Evolutionary conservation across 2,797 vertebrate genomes (phyloP).

Genomic region (Coluber constrictor): DNA sequence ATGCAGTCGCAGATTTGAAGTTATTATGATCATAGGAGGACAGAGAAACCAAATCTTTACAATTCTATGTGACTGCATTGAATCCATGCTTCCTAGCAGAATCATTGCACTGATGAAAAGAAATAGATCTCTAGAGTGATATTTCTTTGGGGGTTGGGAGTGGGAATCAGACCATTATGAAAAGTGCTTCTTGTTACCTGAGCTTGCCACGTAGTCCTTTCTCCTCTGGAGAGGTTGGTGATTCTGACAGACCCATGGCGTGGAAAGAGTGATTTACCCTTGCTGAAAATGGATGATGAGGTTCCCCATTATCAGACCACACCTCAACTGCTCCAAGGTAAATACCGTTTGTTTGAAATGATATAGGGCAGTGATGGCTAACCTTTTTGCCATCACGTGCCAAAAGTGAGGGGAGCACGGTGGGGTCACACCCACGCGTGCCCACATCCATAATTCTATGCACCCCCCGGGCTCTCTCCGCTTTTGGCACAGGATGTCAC

Average conservation of each 20-base stretch:
- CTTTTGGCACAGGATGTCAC: too few relatives aligned
- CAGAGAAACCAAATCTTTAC: not conserved
- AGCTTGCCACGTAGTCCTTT: not conserved
- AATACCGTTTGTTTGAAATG: not conserved
- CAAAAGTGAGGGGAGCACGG: too few relatives aligned
- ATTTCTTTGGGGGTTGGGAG: not conserved
- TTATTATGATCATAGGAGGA: not conserved
- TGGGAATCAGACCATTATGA: not conserved
- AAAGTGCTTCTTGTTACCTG: not conserved
- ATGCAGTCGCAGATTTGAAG: not conserved
- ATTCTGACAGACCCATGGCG: not conserved
- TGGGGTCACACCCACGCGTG: too few relatives aligned
- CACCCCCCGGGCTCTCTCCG: too few relatives aligned
- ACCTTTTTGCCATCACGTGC: too few relatives aligned
- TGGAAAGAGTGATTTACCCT: not conserved
- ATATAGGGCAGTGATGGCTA: too few relatives aligned
- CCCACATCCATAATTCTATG: too few relatives aligned
- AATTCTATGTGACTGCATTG: not conserved
- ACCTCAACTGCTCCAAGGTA: not conserved
- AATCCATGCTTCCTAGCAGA: not conserved
- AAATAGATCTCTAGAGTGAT: not conserved
- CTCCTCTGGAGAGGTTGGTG: not conserved
- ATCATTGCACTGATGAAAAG: not conserved
- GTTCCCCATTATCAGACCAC: not conserved
- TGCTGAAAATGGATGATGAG: not conserved